Evolutionary conservation across 2,888 invertebrate genomes (phyloP), one percentile per base, ranked within the genome.

Genomic region (Entomobrya proxima): DNA sequence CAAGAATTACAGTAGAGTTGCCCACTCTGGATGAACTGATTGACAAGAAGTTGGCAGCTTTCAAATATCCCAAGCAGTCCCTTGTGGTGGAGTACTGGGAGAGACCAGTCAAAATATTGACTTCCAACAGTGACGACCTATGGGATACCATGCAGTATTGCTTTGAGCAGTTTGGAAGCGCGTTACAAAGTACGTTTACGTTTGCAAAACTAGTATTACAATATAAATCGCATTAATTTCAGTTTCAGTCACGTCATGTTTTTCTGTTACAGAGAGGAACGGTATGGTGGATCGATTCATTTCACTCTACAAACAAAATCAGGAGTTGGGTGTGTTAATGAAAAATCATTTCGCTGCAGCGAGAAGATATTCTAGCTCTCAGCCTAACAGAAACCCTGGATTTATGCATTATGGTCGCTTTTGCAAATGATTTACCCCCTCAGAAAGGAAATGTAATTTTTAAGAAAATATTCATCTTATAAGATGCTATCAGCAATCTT

Each of bases 61-160:
- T 90, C 37, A 78, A 85, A 55, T 90, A 89, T 61, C 90, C 90
- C 0, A 47, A 13, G 18, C 27, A 75, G 9, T 92, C 93, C 32
- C 94, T 95, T 90, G 94, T 96, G 30, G 92, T 92, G 9, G 91
- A 92, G 0, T 96, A 94, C 91, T 96, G 96, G 96, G 91, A 92
- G 7, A 93, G 94, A 87, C 96, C 95, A 92, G 92, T 93, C 85
- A 92, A 93, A 50, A 91, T 94, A 7, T 95, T 95, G 89, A 92
- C 94, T 0, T 88, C 92, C 0, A 93, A 95, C 61, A 94, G 94
- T 88, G 94, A 95, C 89, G 93, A 94, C 84, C 92, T 96, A 52
- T 96, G 96, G 96, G 94, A 95, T 89, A 94, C 94, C 2, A 91
- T 95, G 52, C 91, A 94, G 6, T 92, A 93, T 24, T 95, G 94